Conservation (phyloP, 2,888 invertebrate genomes). For the Heliconius aoede region DNA sequence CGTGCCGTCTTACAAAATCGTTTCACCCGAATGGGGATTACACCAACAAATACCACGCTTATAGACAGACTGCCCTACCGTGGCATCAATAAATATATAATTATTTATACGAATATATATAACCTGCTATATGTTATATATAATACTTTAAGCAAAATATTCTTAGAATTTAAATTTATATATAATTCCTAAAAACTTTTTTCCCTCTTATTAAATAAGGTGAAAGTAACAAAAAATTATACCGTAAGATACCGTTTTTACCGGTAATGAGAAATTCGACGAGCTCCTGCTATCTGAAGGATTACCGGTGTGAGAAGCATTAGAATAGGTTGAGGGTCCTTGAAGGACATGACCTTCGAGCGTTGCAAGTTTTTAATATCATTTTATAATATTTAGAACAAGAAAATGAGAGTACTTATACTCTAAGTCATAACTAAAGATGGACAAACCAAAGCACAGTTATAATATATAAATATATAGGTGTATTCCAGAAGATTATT, state of each 20-base stretch:
- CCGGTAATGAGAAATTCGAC: constrained; percentile 9
- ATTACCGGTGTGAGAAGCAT: constrained; percentile 9
- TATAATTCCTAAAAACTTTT: background rate
- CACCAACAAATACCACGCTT: too few species aligned
- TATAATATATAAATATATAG: too few species aligned
- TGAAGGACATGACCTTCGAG: constrained; percentile 12
- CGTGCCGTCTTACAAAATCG: too few species aligned
- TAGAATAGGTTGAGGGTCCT: constrained; percentile 8
- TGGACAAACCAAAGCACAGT: too few species aligned
- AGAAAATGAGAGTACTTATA: background rate
- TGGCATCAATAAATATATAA: too few species aligned
- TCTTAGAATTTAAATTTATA: background rate
- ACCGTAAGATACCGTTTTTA: constrained; percentile 1
- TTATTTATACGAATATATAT: too few species aligned
- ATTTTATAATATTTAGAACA: background rate
- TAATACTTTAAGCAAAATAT: background rate
- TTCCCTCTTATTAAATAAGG: background rate
- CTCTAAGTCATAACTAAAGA: too few species aligned
- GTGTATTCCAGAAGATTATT: too few species aligned
- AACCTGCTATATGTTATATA: too few species aligned
- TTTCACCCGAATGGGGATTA: too few species aligned
- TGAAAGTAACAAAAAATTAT: constrained; percentile 7
- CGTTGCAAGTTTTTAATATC: background rate
- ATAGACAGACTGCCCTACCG: too few species aligned
- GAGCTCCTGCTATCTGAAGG: background rate